A percentile compares a stretch with the other conserved stretches of the same genome.
These are phyloP conservation scores for Drosophila ambigua DNA, from an alignment of 1,140 invertebrate species.

Conservation along the genomic window DNA sequence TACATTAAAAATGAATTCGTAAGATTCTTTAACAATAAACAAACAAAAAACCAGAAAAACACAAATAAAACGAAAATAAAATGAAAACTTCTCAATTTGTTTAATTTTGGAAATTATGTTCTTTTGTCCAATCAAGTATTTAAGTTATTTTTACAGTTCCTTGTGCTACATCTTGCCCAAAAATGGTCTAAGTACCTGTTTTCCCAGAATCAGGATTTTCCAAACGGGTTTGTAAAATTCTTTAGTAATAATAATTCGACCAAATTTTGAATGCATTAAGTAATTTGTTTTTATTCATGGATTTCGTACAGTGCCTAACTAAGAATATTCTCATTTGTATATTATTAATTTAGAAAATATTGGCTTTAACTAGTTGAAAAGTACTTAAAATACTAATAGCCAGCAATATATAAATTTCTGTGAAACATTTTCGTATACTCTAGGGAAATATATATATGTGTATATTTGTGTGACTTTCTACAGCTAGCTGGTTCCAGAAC, in stretches of 20 bases:
- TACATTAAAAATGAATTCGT: conserved; percentile 71
- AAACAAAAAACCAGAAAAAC: conserved; percentile 55
- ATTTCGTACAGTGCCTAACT: conserved; percentile 43
- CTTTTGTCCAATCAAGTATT: too few species aligned
- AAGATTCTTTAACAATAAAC: conserved; percentile 77
- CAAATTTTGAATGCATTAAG: too few species aligned
- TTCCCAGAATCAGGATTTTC: too few species aligned
- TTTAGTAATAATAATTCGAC: conserved; percentile 5
- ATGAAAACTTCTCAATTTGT: conserved; percentile 37
- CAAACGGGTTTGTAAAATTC: background rate
- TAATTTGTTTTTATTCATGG: conserved; percentile 33
- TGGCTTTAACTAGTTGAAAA: conserved; percentile 33
- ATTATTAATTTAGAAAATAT: conserved; percentile 31
- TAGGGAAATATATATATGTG: conserved; percentile 42
- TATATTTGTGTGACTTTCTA: conserved; percentile 41
- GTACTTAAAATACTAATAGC: conserved; percentile 64
- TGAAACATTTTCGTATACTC: conserved; percentile 77
- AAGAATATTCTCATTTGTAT: conserved; percentile 11
- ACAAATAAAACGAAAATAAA: conserved; percentile 69
- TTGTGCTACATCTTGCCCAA: too few species aligned
- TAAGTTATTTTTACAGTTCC: too few species aligned
- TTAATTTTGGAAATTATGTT: background rate
- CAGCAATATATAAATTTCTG: conserved; percentile 68
- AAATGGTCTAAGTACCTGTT: too few species aligned
- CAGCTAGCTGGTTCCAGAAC: conserved; percentile 21